phyloP scores from a whole-genome alignment of 2,797 vertebrate genomes.

The Microhierax caerulescens region DNA sequence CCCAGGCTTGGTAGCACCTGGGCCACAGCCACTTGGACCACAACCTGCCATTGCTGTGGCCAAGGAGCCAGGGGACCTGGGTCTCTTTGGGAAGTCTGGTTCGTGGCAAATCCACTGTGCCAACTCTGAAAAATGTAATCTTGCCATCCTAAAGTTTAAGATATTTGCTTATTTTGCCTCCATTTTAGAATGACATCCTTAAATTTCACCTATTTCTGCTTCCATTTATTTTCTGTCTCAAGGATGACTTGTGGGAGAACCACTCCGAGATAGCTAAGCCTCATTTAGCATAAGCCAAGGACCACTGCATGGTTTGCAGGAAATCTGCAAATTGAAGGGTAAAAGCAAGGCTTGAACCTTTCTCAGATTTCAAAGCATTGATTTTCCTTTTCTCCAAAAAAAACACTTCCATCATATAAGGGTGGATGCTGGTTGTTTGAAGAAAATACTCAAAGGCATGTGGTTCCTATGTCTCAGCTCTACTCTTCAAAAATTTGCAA shows the following conservation, averaged over 20 bases:
- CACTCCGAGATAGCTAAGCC: not conserved
- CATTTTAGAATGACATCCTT: not conserved
- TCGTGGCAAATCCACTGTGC: not conserved
- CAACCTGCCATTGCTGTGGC: accelerated
- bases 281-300: not conserved
- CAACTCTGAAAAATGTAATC: not conserved
- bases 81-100: not conserved
- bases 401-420: not conserved
- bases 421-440: not conserved
- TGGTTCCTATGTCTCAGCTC: not conserved
- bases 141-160: not conserved
- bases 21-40: not conserved
- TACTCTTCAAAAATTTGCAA: not conserved
- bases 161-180: not conserved
- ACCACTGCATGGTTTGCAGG: not conserved
- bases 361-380: not conserved
- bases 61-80: not conserved
- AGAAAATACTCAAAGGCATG: not conserved
- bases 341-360: not conserved
- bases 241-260: not conserved
- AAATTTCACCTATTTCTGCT: not conserved
- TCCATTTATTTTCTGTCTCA: not conserved
- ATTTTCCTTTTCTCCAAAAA: not conserved
- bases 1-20: not conserved
- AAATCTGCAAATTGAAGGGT: not conserved